Base-by-base conservation (phyloP, 2,113 vertebrate genomes). In the Mus spicilegus region DNA sequence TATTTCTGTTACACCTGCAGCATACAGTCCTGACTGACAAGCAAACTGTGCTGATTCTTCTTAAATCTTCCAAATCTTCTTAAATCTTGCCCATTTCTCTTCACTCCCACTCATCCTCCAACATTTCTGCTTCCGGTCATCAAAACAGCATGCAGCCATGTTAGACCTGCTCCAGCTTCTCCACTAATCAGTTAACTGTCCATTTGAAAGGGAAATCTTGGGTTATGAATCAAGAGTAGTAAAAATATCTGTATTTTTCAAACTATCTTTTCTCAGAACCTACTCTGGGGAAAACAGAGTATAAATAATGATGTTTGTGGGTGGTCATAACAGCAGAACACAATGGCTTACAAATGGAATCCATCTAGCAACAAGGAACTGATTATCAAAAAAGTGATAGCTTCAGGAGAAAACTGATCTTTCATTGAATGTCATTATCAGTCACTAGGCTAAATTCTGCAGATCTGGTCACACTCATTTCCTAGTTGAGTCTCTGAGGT, bases 401-500 rank as follows among this genome's bases (percentile, higher is more conserved):
- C 70, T 20, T 81, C 65, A 77, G 86, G 54, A 46, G 51, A 93
- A 96, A 94, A 93, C 49, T 73, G 86, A 91, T n/a, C 22, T 78
- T 82, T 46, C 54, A 56, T 63, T 78, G 90, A 86, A 87, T 85
- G 33, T 88, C n/a, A 90, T 24, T 1, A 81, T 3, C 58, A 26
- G 80, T 39, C 69, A 46, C 7, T 67, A 63, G 56, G 63, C 91
- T 75, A 75, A 67, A 14, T 73, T 39, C 76, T 73, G 9, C 14
- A 94, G 76, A 90, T 51, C 20, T 81, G 51, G 58, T 73, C 42
- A 58, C 26, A 12, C 6, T 73, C 58, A 73, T 73, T 75, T 91
- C 67, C 61, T 93, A 93, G n/a, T 36, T 82, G 85, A 26, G 11
- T 89, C 36, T 26, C 69, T 30, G n/a, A 3, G 76, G n/a, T 19